A percentile compares a stretch with the other conserved stretches of the same genome.
These are phyloP conservation scores for Drosophila baimaii DNA, from an alignment of 1,140 invertebrate genomes.

Conservation along the genomic window DNA sequence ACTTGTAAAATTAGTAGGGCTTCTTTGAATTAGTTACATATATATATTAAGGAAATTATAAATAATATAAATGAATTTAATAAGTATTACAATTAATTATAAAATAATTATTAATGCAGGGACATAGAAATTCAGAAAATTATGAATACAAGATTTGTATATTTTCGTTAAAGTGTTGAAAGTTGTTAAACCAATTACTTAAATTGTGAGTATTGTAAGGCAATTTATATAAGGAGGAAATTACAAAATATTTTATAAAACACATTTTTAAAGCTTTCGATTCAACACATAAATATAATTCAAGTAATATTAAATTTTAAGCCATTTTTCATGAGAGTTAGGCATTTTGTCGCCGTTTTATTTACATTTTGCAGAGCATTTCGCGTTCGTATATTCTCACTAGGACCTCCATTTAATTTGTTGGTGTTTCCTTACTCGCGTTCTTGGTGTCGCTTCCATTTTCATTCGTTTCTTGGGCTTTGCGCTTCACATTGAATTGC, in stretches of 20 bases:
- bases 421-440: slow-evolving; percentile 5
- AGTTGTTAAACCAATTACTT: no score
- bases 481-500: slow-evolving; percentile 69
- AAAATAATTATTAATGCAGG: no score
- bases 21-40: background rate
- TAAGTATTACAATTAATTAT: no score
- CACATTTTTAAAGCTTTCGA: no score
- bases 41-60: background rate
- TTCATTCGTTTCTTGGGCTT: slow-evolving; percentile 26
- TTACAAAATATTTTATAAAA: no score
- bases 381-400: background rate
- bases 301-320: no score
- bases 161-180: background rate
- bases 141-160: background rate
- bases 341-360: background rate
- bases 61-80: background rate
- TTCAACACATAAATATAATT: no score
- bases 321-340: no score
- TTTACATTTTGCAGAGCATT: background rate
- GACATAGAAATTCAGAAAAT: background rate
- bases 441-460: slow-evolving; percentile 6
- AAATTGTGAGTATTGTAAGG: no score
- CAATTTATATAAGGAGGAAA: no score
- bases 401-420: slow-evolving; percentile 23
- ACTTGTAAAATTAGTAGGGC: background rate